Evolutionary conservation across 64 coral and sea anemone genomes (phyloP).

Genomic region (Actinia tenebrosa): DNA sequence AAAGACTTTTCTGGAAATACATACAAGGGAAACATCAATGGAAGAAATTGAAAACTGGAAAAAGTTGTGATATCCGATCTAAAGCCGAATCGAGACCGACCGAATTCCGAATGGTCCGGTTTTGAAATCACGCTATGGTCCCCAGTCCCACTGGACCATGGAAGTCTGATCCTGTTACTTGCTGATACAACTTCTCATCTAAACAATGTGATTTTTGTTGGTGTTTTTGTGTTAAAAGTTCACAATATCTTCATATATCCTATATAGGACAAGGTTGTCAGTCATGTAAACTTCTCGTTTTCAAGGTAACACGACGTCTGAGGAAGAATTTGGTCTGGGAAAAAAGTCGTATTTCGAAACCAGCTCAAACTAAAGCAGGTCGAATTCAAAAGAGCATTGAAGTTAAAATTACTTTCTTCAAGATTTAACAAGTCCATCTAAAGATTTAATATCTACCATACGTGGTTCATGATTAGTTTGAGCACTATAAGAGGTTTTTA

Average conservation of each 20-base stretch:
- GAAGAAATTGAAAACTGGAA: background rate
- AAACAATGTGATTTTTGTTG: background rate
- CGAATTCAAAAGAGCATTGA: background rate
- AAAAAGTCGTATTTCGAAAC: background rate
- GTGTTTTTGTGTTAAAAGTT: background rate
- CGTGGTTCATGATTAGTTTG: background rate
- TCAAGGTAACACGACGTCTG: background rate
- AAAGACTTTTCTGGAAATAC: too few species aligned
- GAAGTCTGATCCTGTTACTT: conserved; percentile 1
- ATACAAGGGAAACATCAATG: too few species aligned
- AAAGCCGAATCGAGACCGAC: background rate
- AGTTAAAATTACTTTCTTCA: background rate
- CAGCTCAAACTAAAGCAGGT: background rate
- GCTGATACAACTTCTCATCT: background rate
- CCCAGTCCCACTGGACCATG: background rate
- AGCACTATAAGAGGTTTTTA: background rate
- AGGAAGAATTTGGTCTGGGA: background rate
- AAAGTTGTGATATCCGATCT: background rate
- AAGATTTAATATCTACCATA: background rate
- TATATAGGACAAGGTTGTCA: background rate
- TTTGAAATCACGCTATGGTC: background rate
- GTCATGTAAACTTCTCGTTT: background rate
- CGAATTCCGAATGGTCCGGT: background rate
- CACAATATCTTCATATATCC: background rate
- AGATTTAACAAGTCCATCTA: background rate